Evolutionary conservation across 2,888 invertebrate species (phyloP).

Genomic region (Drosophila cognata): DNA sequence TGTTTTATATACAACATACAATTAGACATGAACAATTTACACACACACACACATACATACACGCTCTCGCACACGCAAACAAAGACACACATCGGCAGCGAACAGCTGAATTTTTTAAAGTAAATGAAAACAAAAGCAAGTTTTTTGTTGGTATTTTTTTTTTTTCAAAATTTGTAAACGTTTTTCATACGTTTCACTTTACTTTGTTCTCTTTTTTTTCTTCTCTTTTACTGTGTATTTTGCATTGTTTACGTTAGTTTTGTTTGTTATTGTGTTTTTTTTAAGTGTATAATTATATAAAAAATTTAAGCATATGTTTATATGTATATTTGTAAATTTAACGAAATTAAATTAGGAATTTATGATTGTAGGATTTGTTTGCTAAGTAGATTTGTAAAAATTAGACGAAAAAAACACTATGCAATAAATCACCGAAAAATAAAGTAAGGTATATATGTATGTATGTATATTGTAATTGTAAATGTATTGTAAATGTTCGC

Average conservation of each 20-base stretch:
- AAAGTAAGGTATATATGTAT: constrained; percentile 66
- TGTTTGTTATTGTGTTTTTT: constrained; percentile 58
- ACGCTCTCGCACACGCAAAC: constrained; percentile 11
- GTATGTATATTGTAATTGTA: constrained; percentile 56
- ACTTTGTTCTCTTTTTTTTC: constrained; percentile 52
- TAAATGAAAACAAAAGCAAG: constrained; percentile 60
- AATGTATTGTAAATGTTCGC: constrained; percentile 35
- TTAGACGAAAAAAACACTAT: constrained; percentile 72
- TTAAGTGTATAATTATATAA: constrained; percentile 72
- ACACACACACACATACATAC: constrained; percentile 14
- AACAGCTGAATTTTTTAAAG: constrained; percentile 30
- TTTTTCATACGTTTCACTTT: constrained; percentile 58
- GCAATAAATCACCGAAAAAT: constrained; percentile 80
- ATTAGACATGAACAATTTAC: constrained; percentile 39
- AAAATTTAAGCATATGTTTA: constrained; percentile 64
- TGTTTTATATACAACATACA: constrained; percentile 39
- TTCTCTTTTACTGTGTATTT: constrained; percentile 64
- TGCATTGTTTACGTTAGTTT: constrained; percentile 68
- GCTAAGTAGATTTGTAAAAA: constrained; percentile 64
- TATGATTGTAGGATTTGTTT: constrained; percentile 72
- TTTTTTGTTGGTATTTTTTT: constrained; percentile 36
- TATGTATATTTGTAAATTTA: constrained; percentile 69
- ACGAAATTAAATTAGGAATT: constrained; percentile 78
- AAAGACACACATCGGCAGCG: constrained; percentile 24
- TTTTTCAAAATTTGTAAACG: constrained; percentile 51